Evolutionary conservation across 2,888 invertebrate genomes (phyloP), one percentile per base, ranked within the genome.

Genomic region (Melanotus villosus): DNA sequence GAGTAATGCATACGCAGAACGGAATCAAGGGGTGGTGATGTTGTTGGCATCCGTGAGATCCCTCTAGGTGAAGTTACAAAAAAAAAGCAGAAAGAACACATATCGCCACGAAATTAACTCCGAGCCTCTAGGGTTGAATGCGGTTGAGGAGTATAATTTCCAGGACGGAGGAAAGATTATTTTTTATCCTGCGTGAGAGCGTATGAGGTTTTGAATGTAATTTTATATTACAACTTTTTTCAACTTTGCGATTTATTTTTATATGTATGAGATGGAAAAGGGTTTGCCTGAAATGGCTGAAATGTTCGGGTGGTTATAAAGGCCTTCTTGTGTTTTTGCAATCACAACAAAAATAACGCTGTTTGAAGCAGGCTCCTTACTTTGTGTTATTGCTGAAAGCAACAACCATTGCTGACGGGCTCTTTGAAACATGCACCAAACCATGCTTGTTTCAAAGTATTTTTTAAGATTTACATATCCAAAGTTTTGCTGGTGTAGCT

Each of bases 1-100:
- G 50, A 14, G 47, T 47, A 58, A 65, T 65, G 41, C 58, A 59
- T 58, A 59, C 47, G 47, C 65, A 50, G 47, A 59, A 50, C 41
- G 45, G 34, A 38, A 12, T 54, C 18, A 41, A 41, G 32, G 41
- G 23, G 18, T 19, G 19, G 7, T 18, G n/a, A n/a, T n/a, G n/a
- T 26, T 26, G 47, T 7, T 52, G 16, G 9, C 52, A 16, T 9
- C 52, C 30, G 6, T n/a, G 10, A 19, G 14, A 32, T 52, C 18
- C 16, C 52, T 30, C 16, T 52, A 52, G 32, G 52, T 32, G 30
- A 52, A 32, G 47, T 18, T 32, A 12, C 52, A 52, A 52, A 52
- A 47, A 50, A 50, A 43, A 18, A 23, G 12, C 16, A 21, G 9
- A 47, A 47, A 47, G 3, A 47, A 52, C 52, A 52, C 3, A 52